Base-by-base conservation (phyloP, 2,113 vertebrate species). In the Panurus biarmicus region DNA sequence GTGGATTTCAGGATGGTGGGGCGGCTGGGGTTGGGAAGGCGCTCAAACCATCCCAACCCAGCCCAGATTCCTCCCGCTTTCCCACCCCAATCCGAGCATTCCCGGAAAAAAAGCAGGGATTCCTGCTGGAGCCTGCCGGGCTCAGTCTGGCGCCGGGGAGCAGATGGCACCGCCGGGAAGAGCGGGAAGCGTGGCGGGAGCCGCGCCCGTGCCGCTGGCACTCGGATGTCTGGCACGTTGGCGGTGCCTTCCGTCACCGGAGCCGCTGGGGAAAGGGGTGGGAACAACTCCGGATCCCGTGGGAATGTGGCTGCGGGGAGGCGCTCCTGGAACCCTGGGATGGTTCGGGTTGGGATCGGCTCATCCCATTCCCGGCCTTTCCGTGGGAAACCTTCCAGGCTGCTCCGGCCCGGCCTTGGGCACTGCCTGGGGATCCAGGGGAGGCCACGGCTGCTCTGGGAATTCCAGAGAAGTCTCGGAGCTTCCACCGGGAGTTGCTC, bases 371-470 rank as follows among this genome's bases (percentile, higher is more conserved):
- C 66, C 82, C 35, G 2, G 42, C 31, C 2, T 3, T 29, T 7
- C 45, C 10, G 0, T 13, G 76, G 45, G 69, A n/a, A 2, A 1
- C 2, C 8, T n/a, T 2, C 44, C 1, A n/a, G n/a, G 0, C 20
- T 10, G 3, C 11, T 45, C 69, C 74, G 23, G 2, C 7, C 28
- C 1, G 35, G 21, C 61, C 24, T 31, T 5, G 61, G 44, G 2
- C 3, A 0, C 17, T 36, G 20, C 25, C 72, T n/a, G 26, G 36
- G 61, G 58, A 29, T 65, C 4, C 15, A 3, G 38, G 48, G 38
- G 47, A 8, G 21, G 13, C 65, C 31, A 2, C 8, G 1, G 47
- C 16, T 45, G 3, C 5, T 23, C 69, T 28, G 60, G 81, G 83
- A 85, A 67, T 85, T 67, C 83, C 7, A 17, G 29, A 7, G 5